These are phyloP conservation scores for Andrena praecox DNA, from an alignment of 2,888 invertebrate genomes.

Conservation along the genomic window DNA sequence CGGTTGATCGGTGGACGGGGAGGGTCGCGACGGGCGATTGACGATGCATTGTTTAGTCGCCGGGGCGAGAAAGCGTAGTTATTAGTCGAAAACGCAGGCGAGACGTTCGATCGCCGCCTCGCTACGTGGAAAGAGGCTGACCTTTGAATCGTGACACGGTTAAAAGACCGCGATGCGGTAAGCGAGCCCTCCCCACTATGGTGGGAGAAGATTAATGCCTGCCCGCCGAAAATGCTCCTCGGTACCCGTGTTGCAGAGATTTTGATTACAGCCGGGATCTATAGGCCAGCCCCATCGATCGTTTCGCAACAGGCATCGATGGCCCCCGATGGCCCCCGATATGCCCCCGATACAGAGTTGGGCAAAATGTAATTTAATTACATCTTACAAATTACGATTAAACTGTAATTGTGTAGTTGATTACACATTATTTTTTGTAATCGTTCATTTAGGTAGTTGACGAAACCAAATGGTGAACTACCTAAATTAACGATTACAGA, in stretches of 20 bases:
- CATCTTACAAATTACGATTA: no score
- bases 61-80: slow-evolving; percentile 7
- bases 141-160: slow-evolving; percentile 70
- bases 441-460: no score
- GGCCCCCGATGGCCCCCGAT: not conserved
- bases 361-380: no score
- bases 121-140: slow-evolving; percentile 70
- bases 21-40: not conserved
- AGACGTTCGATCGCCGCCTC: slow-evolving; percentile 61
- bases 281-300: not conserved
- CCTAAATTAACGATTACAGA: no score
- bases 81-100: slow-evolving; percentile 52
- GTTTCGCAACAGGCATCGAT: not conserved
- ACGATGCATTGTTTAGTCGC: slow-evolving; percentile 19
- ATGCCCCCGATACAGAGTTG: no score
- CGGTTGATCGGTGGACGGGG: not conserved
- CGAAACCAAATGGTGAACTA: no score
- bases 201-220: slow-evolving; percentile 45
- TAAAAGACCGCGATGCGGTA: slow-evolving; percentile 56
- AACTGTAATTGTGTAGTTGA: no score
- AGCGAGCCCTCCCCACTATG: slow-evolving; percentile 43
- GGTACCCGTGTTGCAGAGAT: slow-evolving; percentile 9
- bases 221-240: slow-evolving; percentile 13
- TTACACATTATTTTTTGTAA: no score
- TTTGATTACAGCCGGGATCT: slow-evolving; percentile 1